These are phyloP conservation scores for Boloria euphrosyne DNA, from an alignment of 2,888 invertebrate species.

Conservation along the genomic window DNA sequence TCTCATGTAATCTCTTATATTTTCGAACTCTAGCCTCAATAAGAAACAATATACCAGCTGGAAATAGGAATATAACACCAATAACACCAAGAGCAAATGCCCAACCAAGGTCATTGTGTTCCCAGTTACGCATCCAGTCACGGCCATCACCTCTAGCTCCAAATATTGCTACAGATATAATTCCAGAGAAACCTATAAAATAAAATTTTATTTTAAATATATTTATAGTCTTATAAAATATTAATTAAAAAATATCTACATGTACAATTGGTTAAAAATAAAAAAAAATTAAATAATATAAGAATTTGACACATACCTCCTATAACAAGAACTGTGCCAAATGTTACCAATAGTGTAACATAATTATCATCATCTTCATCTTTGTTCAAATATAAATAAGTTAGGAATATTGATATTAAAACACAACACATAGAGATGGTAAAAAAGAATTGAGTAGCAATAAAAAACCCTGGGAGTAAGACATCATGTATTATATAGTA, in stretches of 20 bases:
- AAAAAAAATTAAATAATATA: no score
- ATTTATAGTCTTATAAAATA: neutral
- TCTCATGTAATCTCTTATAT: constrained; percentile 87
- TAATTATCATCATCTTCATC: constrained; percentile 90
- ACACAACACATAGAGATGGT: constrained; percentile 93
- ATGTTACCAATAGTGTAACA: constrained; percentile 87
- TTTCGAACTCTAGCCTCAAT: constrained; percentile 91
- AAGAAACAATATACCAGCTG: constrained; percentile 90
- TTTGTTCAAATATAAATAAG: constrained; percentile 87
- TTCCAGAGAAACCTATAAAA: constrained; percentile 87
- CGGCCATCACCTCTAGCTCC: constrained; percentile 95
- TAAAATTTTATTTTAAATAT: constrained; percentile 16
- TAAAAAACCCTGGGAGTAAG: constrained; percentile 94
- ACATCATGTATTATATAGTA: constrained; percentile 96
- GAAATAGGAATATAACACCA: constrained; percentile 88
- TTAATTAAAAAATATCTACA: no score
- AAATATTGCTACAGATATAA: constrained; percentile 93
- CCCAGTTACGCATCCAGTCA: constrained; percentile 98
- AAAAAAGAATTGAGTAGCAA: constrained; percentile 96
- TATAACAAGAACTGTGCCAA: constrained; percentile 87
- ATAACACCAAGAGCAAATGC: constrained; percentile 93
- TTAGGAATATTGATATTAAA: constrained; percentile 88
- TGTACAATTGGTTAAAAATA: no score
- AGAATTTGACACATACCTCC: constrained; percentile 73
- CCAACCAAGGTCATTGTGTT: constrained; percentile 97